phyloP scores from a whole-genome alignment of 2,888 invertebrate genomes.

The Apotomis capreana region DNA sequence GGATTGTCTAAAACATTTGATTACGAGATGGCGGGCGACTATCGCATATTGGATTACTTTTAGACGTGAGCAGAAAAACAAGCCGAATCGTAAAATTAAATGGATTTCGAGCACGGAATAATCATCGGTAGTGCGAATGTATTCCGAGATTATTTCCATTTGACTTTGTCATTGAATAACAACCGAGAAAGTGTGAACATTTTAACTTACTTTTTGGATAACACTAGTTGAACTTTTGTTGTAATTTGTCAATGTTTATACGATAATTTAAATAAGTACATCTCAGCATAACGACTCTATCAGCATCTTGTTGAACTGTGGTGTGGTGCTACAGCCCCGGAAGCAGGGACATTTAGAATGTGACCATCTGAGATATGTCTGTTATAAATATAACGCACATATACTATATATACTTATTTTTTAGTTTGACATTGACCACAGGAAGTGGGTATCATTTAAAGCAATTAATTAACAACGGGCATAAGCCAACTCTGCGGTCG shows the following conservation, averaged over 20 bases:
- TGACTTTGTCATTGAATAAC: too few species aligned
- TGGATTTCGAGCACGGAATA: slow-evolving; percentile 19
- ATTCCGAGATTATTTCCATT: neutral
- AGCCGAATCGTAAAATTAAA: slow-evolving; percentile 32
- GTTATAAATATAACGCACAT: too few species aligned
- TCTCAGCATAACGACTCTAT: too few species aligned
- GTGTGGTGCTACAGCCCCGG: too few species aligned
- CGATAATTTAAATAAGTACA: too few species aligned
- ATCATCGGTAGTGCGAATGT: slow-evolving; percentile 18
- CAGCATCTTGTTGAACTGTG: too few species aligned
- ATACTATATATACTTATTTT: neutral
- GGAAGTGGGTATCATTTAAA: slow-evolving; percentile 7
- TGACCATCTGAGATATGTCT: too few species aligned
- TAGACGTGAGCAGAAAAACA: slow-evolving; percentile 33
- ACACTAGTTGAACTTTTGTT: too few species aligned
- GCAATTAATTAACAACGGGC: slow-evolving; percentile 3
- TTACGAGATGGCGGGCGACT: slow-evolving; percentile 38
- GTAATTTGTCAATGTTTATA: too few species aligned
- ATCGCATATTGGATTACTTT: slow-evolving; percentile 37
- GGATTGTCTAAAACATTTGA: slow-evolving; percentile 56
- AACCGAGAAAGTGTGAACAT: too few species aligned
- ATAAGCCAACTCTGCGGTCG: neutral
- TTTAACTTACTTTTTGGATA: too few species aligned
- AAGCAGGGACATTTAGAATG: too few species aligned
- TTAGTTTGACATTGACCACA: slow-evolving; percentile 1